Evolutionary conservation across 2,113 vertebrate species (phyloP), one percentile per base, ranked within the genome.

Genomic region (Blennius ocellaris): DNA sequence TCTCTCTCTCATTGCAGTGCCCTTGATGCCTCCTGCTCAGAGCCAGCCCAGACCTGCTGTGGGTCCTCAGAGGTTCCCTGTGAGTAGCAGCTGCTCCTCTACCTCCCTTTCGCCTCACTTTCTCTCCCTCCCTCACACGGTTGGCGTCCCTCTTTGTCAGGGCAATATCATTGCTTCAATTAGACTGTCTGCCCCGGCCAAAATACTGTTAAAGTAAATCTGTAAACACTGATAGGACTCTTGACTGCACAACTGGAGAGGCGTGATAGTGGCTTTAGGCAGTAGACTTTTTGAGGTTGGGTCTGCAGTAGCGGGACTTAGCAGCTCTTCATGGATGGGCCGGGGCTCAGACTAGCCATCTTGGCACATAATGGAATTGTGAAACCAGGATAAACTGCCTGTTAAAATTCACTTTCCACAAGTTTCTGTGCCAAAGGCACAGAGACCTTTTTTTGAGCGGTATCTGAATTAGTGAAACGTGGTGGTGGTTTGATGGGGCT

Each of bases 51-150:
- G 98, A 94, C 96, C 96, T 88, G 94, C 96, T 58, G 94, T 96
- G 84, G 95, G 95, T 92, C 96, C 96, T 93, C 98, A 97, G 94
- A 96, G 98, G 94, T 97, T 98, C 92, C 96, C 96, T 17, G 98
- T 99, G 94, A 99, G 97, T 96, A 96, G 94, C 93, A 93, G 92
- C 94, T 93, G 92, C 91, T 92, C 89, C 88, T 91, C 90, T 89
- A 89, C 74, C 83, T 85, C 76, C 66, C 83, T 77, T 84, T 91
- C 30, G 53, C 87, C 89, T 79, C 87, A 77, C 76, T 80, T 78
- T 76, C 75, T 86, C 93, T 78, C 81, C 81, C 72, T 30, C 79
- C 74, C 82, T 74, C 86, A 90, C 90, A 92, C 87, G 76, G 91
- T 88, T 89, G 82, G 93, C 88, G 84, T 79, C 80, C 91, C 83